Evolutionary conservation across 2,888 invertebrate species (phyloP), one percentile per base, ranked within the genome.

Genomic region (Stenotaenia linearis): DNA sequence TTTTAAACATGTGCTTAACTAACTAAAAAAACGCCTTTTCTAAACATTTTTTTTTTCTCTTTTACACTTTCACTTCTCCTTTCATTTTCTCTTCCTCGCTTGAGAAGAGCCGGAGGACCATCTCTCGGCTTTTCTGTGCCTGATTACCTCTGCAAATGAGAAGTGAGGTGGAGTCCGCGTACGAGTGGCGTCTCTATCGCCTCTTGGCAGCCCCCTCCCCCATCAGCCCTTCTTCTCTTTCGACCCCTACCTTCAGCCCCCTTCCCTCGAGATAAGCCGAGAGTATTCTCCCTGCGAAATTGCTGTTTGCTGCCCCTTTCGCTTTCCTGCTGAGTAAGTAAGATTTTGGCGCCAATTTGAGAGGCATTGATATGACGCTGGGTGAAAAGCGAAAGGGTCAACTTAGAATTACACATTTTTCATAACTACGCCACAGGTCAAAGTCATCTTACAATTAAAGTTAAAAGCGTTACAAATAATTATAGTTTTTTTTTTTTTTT

Each of bases 111-210:
- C 69, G 69, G 69, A 69, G 25, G 69, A 69, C 69, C 69, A 69
- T 69, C 69, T 69, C 69, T 69, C 69, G 69, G 69, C 69, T 69
- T 69, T 69, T 69, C 69, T 69, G 69, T 69, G 69, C 69, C 69
- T 69, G 69, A 69, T 69, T 69, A 69, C 69, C 69, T 69, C 69
- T 69, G 69, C 69, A 69, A 69, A 69, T 69, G 69, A 69, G 69
- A 69, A 69, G 69, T 69, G 69, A 69, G 69, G 69, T 69, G 69
- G 25, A 25, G 69, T 69, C 69, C 69, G 69, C 69, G 69, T 28
- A 69, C 69, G 69, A 69, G 69, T 69, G 69, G 69, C 69, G 69
- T 69, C 69, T 69, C 69, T 69, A 69, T 69, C 69, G 69, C 28
- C 69, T 69, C 69, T 69, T 69, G 69, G 69, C 69, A 69, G 69